phyloP scores from a whole-genome alignment of 92 coral and sea anemone species.

The Bergia sp. region DNA sequence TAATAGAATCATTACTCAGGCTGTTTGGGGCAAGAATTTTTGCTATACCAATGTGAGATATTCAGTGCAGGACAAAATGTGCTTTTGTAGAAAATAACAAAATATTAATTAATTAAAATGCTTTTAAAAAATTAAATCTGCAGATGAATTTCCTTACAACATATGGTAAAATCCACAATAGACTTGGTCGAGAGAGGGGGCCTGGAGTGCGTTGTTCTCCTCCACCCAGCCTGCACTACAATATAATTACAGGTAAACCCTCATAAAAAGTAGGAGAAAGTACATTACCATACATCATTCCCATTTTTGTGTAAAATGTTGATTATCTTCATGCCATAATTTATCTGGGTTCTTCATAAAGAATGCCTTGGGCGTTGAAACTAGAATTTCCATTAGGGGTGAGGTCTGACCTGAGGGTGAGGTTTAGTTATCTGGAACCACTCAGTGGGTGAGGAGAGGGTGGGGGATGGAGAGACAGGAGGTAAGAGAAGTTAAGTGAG shows the following conservation, averaged over 20 bases:
- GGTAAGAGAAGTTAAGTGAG: no score
- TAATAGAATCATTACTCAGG: no score
- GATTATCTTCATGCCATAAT: no score
- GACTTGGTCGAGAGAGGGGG: constrained; percentile 70
- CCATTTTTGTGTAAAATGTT: no score
- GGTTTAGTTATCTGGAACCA: no score
- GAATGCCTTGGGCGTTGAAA: no score
- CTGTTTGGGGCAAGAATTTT: no score
- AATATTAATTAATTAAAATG: not conserved
- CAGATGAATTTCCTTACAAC: constrained; percentile 89
- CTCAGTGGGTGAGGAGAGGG: no score
- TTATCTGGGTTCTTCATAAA: no score
- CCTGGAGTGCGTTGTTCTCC: constrained; percentile 61
- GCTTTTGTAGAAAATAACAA: not conserved
- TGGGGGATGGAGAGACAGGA: no score
- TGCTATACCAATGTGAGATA: not conserved
- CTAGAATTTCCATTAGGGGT: no score
- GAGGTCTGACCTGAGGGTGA: no score
- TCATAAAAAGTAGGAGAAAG: not conserved
- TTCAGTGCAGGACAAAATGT: not conserved
- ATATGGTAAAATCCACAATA: constrained; percentile 72
- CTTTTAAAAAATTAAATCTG: not conserved
- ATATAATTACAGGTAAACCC: constrained; percentile 77
- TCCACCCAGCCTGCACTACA: constrained; percentile 40
- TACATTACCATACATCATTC: not conserved